phyloP scores from a whole-genome alignment of 2,888 invertebrate species.

The Aspidapion aeneum region DNA sequence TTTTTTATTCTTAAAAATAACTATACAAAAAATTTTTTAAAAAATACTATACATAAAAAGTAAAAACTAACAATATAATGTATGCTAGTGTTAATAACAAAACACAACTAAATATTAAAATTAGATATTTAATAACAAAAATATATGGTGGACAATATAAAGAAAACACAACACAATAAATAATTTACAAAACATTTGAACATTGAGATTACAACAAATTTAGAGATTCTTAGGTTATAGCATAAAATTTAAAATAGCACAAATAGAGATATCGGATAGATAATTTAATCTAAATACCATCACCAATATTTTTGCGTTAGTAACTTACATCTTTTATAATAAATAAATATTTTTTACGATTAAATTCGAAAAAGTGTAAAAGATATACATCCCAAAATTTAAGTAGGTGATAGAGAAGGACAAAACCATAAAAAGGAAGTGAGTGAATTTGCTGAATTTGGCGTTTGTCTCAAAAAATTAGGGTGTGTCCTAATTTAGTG shows the following conservation, averaged over 20 bases:
- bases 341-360: too few relatives aligned
- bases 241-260: not conserved
- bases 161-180: not conserved
- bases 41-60: slow-evolving; percentile 5
- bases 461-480: too few relatives aligned
- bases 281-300: not conserved
- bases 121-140: not conserved
- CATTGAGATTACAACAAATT: not conserved
- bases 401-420: too few relatives aligned
- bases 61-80: not conserved
- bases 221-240: not conserved
- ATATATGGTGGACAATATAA: not conserved
- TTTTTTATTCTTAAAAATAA: slow-evolving; percentile 20
- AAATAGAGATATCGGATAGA: not conserved
- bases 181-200: not conserved
- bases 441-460: too few relatives aligned
- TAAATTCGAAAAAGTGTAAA: too few relatives aligned
- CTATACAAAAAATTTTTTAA: slow-evolving; percentile 7
- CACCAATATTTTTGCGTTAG: not conserved
- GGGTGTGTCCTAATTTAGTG: too few relatives aligned
- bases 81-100: not conserved
- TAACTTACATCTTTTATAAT: too few relatives aligned
- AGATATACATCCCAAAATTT: too few relatives aligned
- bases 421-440: too few relatives aligned
- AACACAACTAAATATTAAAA: slow-evolving; percentile 4